Percentiles rank a stretch among this genome's conserved stretches.
These are phyloP conservation scores for Chelonus insularis DNA, from an alignment of 1,140 invertebrate species.

Conservation along the genomic window DNA sequence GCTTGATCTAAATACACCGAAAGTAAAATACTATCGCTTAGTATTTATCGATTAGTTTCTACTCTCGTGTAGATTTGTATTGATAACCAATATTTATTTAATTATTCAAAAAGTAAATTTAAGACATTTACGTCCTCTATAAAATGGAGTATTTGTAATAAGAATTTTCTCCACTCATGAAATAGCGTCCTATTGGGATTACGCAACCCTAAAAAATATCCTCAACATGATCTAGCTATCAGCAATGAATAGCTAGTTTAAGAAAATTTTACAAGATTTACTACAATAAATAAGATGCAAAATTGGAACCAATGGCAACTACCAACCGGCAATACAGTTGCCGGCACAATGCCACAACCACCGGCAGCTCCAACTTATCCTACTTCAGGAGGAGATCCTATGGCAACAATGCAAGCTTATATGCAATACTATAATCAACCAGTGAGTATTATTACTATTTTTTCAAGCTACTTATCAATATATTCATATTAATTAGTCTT, in stretches of 20 bases:
- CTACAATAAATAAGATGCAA: constrained; percentile 50
- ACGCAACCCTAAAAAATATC: constrained; percentile 43
- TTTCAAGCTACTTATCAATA: constrained; percentile 1
- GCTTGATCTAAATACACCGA: too few species aligned
- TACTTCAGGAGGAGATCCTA: constrained; percentile 51
- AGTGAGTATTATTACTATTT: constrained; percentile 55
- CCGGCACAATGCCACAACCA: constrained; percentile 52
- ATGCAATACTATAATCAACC: constrained; percentile 60
- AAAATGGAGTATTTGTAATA: constrained; percentile 32
- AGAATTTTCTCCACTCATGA: constrained; percentile 47
- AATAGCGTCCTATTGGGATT: constrained; percentile 51
- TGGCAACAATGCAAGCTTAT: constrained; percentile 56
- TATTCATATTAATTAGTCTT: too few species aligned
- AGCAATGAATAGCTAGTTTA: constrained; percentile 1
- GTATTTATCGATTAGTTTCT: too few species aligned
- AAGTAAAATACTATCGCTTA: too few species aligned
- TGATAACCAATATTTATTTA: too few species aligned
- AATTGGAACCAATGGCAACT: constrained; percentile 60
- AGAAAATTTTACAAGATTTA: constrained; percentile 12
- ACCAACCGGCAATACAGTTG: constrained; percentile 45
- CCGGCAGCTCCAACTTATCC: constrained; percentile 49
- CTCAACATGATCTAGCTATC: constrained; percentile 43
- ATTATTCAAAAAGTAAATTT: not conserved
- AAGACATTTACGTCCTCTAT: not conserved
- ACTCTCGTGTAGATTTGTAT: too few species aligned